Percentiles rank a stretch among this genome's conserved stretches.
These are phyloP conservation scores for Horisme vitalbata DNA, from an alignment of 2,888 invertebrate species.

Conservation along the genomic window DNA sequence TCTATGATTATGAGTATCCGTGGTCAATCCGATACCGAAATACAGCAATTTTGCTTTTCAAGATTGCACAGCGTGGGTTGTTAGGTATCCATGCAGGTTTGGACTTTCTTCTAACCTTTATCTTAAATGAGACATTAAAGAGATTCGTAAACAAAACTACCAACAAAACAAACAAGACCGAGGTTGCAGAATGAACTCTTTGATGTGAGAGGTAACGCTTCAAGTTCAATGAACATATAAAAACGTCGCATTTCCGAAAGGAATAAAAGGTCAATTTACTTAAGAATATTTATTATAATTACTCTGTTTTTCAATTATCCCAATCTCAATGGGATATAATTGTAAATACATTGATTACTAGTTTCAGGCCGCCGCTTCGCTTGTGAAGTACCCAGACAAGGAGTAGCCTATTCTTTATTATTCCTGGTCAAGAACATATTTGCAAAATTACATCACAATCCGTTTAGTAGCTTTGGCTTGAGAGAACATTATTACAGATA, in stretches of 20 bases:
- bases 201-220: constrained; percentile 15
- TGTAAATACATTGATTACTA: constrained; percentile 5
- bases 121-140: constrained; percentile 19
- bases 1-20: too few species aligned
- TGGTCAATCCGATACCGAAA: too few species aligned
- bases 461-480: too few species aligned
- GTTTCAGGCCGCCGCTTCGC: too few species aligned
- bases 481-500: too few species aligned
- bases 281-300: constrained; percentile 7
- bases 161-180: constrained; percentile 24
- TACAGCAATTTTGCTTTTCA: not conserved
- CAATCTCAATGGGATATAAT: not conserved
- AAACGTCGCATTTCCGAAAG: constrained; percentile 17
- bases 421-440: too few species aligned
- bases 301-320: constrained; percentile 1
- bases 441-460: too few species aligned
- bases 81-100: constrained; percentile 29
- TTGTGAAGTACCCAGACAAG: too few species aligned
- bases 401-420: too few species aligned
- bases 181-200: constrained; percentile 21
- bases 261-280: constrained; percentile 13
- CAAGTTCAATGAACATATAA: constrained; percentile 31
- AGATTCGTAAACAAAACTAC: constrained; percentile 27
- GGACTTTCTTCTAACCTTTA: constrained; percentile 51
- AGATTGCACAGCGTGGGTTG: constrained; percentile 1